Evolutionary conservation across 2,113 vertebrate genomes (phyloP).

Genomic region (Anser cygnoides): DNA sequence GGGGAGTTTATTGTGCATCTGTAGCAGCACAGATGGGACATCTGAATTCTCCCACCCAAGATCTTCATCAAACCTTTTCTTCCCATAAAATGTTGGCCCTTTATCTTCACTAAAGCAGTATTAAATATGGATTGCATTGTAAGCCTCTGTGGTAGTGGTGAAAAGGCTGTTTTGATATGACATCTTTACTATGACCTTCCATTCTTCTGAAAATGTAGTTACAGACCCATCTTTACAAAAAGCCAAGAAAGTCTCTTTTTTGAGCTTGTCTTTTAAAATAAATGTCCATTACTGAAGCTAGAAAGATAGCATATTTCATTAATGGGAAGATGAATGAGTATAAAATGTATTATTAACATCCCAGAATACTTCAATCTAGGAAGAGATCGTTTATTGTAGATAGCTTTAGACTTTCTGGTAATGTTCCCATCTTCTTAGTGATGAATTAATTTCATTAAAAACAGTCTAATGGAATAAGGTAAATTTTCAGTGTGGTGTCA

Average conservation of each 20-base stretch:
- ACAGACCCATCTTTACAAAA: constrained; percentile 22
- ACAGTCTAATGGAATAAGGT: background rate
- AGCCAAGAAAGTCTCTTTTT: constrained; percentile 10
- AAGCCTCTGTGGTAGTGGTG: constrained; percentile 28
- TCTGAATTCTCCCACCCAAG: background rate
- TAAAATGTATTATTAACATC: constrained; percentile 59
- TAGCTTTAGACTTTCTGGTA: constrained; percentile 47
- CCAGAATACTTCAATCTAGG: constrained; percentile 38
- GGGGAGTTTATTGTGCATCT: background rate
- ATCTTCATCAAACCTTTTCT: constrained; percentile 15
- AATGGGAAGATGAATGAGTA: constrained; percentile 60
- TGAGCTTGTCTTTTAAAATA: constrained; percentile 47
- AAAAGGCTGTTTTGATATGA: constrained; percentile 48
- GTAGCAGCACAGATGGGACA: background rate
- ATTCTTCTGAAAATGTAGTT: constrained; percentile 63
- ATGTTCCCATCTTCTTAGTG: constrained; percentile 28
- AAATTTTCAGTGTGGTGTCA: background rate
- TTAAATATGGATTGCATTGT: constrained; percentile 25
- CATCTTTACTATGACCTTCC: constrained; percentile 27
- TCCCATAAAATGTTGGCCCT: background rate
- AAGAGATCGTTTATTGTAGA: constrained; percentile 50
- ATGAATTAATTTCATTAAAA: constrained; percentile 44
- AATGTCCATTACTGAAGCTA: constrained; percentile 22
- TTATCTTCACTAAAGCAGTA: constrained; percentile 7
- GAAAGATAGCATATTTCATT: constrained; percentile 41